Percentiles rank a stretch among this genome's conserved stretches.
Conservation (phyloP, 2,888 invertebrate genomes). For the Hyposoter dolosus region DNA sequence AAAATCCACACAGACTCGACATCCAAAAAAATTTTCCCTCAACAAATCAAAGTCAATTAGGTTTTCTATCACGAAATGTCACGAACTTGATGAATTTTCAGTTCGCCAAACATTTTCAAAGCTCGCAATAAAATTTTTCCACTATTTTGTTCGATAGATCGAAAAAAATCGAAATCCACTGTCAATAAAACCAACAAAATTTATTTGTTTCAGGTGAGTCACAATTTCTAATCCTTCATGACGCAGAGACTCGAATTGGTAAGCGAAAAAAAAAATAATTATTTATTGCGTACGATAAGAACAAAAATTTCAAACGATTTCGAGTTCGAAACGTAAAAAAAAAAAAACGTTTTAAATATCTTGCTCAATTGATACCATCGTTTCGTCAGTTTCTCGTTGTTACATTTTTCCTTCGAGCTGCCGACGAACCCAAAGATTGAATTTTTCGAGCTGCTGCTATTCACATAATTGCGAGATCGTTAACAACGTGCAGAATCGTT, state of each 20-base stretch:
- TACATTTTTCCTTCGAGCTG: not conserved
- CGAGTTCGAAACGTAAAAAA: slow-evolving; percentile 27
- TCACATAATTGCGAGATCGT: slow-evolving; percentile 8
- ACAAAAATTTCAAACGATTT: not conserved
- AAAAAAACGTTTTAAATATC: slow-evolving; percentile 33
- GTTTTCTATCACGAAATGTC: not conserved
- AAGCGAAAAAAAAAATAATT: slow-evolving; percentile 36
- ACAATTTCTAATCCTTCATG: slow-evolving; percentile 12
- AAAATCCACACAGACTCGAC: not conserved
- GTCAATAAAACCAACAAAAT: not conserved
- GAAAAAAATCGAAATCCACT: not conserved
- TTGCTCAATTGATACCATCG: slow-evolving; percentile 37
- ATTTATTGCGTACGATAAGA: not conserved
- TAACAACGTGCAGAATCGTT: slow-evolving; percentile 20
- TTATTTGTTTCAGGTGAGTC: slow-evolving; percentile 67
- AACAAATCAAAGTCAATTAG: not conserved
- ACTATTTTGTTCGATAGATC: not conserved
- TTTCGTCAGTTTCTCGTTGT: no score
- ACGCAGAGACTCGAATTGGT: slow-evolving; percentile 34
- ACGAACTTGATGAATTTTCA: not conserved
- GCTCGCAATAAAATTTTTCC: not conserved
- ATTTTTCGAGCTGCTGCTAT: not conserved
- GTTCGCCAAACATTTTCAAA: not conserved
- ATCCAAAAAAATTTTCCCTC: not conserved
- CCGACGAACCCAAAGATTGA: not conserved